phyloP scores from a whole-genome alignment of 2,888 invertebrate genomes.

The Andrena flavipes region DNA sequence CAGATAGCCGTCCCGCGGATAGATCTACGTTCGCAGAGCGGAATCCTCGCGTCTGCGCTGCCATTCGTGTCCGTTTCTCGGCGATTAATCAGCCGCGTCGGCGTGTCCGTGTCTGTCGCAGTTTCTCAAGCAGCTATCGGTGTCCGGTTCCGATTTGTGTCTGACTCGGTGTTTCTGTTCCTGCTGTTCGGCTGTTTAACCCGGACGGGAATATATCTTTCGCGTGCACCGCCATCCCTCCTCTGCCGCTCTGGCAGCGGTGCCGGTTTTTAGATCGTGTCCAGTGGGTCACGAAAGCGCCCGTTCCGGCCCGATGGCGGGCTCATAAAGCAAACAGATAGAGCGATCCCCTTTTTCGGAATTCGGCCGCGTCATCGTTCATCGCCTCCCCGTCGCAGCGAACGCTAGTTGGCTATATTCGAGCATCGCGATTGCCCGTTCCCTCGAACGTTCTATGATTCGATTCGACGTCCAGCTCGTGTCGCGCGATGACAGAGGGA shows the following conservation, averaged over 20 bases:
- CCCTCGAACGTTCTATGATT: conserved; percentile 6
- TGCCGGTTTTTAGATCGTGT: conserved; percentile 14
- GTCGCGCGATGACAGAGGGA: neutral
- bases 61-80: conserved; percentile 50
- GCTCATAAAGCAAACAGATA: conserved; percentile 35
- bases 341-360: conserved; percentile 21
- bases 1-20: conserved; percentile 15
- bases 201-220: conserved; percentile 47
- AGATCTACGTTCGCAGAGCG: conserved; percentile 34
- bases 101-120: conserved; percentile 55
- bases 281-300: conserved; percentile 38
- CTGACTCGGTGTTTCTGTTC: conserved; percentile 47
- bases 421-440: conserved; percentile 5
- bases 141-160: conserved; percentile 58
- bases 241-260: neutral
- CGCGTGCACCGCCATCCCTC: conserved; percentile 23
- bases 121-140: conserved; percentile 60
- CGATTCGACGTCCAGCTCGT: conserved; percentile 13
- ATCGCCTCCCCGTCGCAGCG: conserved; percentile 11
- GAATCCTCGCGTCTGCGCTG: conserved; percentile 31
- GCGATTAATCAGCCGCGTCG: conserved; percentile 51
- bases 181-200: conserved; percentile 32
- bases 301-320: neutral
- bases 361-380: conserved; percentile 19
- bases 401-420: conserved; percentile 20